phyloP scores from a whole-genome alignment of 1,140 invertebrate genomes.

The Himalopsyche phryganea region DNA sequence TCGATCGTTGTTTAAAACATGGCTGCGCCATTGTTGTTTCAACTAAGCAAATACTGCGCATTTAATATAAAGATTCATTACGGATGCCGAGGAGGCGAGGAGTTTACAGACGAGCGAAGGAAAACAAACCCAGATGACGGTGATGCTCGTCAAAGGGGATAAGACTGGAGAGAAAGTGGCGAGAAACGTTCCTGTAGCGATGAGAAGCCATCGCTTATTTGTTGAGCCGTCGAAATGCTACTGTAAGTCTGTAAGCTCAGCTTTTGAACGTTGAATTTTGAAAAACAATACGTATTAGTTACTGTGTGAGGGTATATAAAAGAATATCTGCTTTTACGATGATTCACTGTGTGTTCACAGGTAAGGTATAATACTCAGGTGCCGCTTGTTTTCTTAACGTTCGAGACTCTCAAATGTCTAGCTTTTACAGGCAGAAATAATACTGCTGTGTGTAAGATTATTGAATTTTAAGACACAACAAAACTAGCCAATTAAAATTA shows the following conservation, averaged over 20 bases:
- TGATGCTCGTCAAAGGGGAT: constrained; percentile 3
- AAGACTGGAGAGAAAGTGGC: not conserved
- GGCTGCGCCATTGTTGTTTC: constrained; percentile 19
- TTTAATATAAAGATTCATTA: constrained; percentile 33
- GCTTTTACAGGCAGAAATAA: too few relatives aligned
- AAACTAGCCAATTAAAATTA: too few relatives aligned
- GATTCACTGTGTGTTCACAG: too few relatives aligned
- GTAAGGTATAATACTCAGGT: too few relatives aligned
- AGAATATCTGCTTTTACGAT: too few relatives aligned
- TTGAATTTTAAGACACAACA: too few relatives aligned
- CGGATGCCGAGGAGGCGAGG: constrained; percentile 8
- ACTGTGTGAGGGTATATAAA: too few relatives aligned
- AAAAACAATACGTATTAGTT: constrained; percentile 1
- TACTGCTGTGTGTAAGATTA: too few relatives aligned
- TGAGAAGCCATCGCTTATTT: constrained; percentile 19
- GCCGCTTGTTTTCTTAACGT: too few relatives aligned
- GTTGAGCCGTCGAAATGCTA: constrained; percentile 19
- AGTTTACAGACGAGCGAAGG: constrained; percentile 2
- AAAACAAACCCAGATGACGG: constrained; percentile 9
- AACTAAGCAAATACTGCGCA: constrained; percentile 30
- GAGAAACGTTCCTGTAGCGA: too few relatives aligned
- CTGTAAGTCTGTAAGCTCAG: not conserved
- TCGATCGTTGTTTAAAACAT: constrained; percentile 16
- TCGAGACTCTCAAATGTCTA: too few relatives aligned
- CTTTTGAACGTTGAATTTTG: not conserved